Evolutionary conservation across 2,888 invertebrate genomes (phyloP), one percentile per base, ranked within the genome.

Genomic region (Himalopsyche anomala): DNA sequence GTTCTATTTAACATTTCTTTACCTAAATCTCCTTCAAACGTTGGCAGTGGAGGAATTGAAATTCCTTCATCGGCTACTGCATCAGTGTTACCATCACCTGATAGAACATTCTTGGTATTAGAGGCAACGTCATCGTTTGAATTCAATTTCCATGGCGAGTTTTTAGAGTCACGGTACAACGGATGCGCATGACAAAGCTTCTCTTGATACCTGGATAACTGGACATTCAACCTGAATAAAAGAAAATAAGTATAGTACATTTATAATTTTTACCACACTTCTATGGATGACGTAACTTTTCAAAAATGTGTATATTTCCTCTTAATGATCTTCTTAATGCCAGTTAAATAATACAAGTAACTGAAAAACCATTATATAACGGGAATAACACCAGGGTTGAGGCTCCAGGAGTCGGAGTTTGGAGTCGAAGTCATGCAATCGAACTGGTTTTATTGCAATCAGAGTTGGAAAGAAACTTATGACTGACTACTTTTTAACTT

Each of bases 191-290:
- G 91, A n/a, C 95, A 92, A 0, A 96, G 88, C 89, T 94, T 95
- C 89, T 96, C 96, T 91, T 97, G 97, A 90, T 96, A 96, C 2
- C 95, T 92, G 87, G 96, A 96, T 40, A 97, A 91, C 89, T 97
- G 96, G 0, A 96, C 94, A 90, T 97, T 97, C 40, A 97, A 90
- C 84, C 96, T 95, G 90, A 91, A 91, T 55, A 84, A 83, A 40
- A 79, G 17, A 45, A 45, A 45, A 45, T 45, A 45, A 8, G 45
- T 45, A 45, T 9, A 11, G 9, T 45, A 8, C 0, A 8, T 9
- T 11, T 0, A 9, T 11, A 9, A 45, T 45, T 11, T 8, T 9
- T 45, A 9, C 9, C 45, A 45, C 6, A 45, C 11, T 45, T 45
- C 11, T 45, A 45, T 9, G 4, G 6, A 45, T 45, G 45, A 45